These are phyloP conservation scores for Phenganax stokvisi DNA, from an alignment of 92 coral and sea anemone genomes.

Conservation along the genomic window DNA sequence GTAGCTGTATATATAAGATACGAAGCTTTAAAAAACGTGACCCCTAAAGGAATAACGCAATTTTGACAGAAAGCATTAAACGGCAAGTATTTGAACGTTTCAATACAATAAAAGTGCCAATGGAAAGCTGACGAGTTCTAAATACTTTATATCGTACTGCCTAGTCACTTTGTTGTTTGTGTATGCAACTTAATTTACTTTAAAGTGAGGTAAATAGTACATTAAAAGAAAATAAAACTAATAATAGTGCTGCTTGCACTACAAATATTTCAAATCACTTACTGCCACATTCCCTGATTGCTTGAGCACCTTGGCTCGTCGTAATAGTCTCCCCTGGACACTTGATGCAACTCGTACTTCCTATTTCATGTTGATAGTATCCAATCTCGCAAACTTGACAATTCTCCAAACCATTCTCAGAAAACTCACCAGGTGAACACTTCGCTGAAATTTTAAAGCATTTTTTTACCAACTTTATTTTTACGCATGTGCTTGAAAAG, in stretches of 20 bases:
- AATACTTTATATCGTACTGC: no score
- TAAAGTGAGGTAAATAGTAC: no score
- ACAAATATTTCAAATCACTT: slow-evolving; percentile 22
- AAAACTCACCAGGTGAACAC: slow-evolving; percentile 74
- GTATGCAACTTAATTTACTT: no score
- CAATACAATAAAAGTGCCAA: no score
- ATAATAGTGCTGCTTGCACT: neutral
- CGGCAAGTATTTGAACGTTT: no score
- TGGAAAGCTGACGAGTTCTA: no score
- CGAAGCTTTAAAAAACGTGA: no score
- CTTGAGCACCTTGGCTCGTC: slow-evolving; percentile 61
- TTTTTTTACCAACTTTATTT: neutral
- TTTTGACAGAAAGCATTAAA: no score
- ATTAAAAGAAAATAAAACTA: neutral
- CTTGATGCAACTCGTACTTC: slow-evolving; percentile 52
- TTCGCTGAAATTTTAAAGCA: slow-evolving; percentile 52
- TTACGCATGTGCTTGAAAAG: neutral
- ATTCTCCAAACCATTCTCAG: slow-evolving; percentile 67
- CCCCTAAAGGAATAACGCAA: no score
- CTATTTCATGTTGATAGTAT: slow-evolving; percentile 62
- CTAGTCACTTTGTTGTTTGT: no score
- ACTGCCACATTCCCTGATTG: slow-evolving; percentile 87
- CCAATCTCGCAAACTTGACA: slow-evolving; percentile 67
- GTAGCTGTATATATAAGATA: no score
- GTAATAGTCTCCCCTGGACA: slow-evolving; percentile 94